These are phyloP conservation scores for Oscheius sp. DNA, from an alignment of 2,888 invertebrate species.

Conservation along the genomic window DNA sequence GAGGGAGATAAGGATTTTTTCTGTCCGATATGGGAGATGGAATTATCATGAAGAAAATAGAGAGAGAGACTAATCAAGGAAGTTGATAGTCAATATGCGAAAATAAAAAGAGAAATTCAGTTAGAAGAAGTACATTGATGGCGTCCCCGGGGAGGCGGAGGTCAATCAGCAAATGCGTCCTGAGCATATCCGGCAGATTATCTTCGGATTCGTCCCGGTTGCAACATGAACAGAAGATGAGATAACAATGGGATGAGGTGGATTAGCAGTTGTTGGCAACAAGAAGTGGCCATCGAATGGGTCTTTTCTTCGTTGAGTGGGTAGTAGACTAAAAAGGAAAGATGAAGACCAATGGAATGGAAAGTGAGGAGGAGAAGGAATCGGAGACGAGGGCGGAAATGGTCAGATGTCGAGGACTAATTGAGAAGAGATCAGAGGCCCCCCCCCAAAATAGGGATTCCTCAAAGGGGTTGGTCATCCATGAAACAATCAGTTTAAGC, in stretches of 20 bases:
- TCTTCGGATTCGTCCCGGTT: no score
- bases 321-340: not conserved
- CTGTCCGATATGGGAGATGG: not conserved
- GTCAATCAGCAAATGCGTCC: slow-evolving; percentile 22
- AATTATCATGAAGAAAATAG: not conserved
- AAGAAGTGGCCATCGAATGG: not conserved
- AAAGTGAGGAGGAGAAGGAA: not conserved
- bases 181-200: not conserved
- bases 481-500: no score
- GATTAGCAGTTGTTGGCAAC: not conserved
- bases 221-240: not conserved
- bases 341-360: not conserved
- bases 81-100: not conserved
- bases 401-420: not conserved
- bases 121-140: slow-evolving; percentile 8
- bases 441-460: no score
- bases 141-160: not conserved
- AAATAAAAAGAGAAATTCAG: slow-evolving; percentile 1
- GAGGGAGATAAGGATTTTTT: not conserved
- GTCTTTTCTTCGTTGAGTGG: no score
- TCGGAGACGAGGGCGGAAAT: not conserved
- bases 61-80: not conserved
- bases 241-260: not conserved
- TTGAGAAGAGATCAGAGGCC: not conserved
- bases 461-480: no score